phyloP scores from a whole-genome alignment of 2,888 invertebrate species.

The Lissocephala sabroskyi region DNA sequence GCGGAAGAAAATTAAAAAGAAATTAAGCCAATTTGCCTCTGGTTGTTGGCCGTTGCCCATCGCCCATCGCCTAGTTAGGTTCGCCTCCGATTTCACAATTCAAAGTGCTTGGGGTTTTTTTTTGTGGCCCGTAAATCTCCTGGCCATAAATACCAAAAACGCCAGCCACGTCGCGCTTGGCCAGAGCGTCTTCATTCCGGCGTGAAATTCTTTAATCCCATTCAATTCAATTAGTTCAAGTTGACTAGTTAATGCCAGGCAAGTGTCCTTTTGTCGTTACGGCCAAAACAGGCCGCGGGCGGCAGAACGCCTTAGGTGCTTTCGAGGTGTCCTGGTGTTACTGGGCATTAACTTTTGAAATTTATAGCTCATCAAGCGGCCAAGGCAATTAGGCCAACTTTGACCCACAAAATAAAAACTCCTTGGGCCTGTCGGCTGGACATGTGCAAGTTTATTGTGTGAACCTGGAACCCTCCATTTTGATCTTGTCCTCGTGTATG shows the following conservation, averaged over 20 bases:
- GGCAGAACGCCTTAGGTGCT: background rate
- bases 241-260: conserved; percentile 69
- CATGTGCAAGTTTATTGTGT: background rate
- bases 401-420: no score
- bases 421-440: no score
- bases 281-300: conserved; percentile 2
- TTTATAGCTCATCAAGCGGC: conserved; percentile 56
- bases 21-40: conserved; percentile 69
- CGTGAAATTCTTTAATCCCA: conserved; percentile 71
- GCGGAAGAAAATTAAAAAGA: conserved; percentile 70
- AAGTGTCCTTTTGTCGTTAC: no score
- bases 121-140: conserved; percentile 67
- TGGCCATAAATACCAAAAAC: conserved; percentile 64
- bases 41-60: conserved; percentile 14
- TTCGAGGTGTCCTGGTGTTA: no score
- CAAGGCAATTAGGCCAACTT: no score
- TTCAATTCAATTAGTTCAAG: conserved; percentile 72
- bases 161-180: conserved; percentile 26
- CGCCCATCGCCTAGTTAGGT: background rate
- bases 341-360: conserved; percentile 58
- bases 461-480: no score
- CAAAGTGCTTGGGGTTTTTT: conserved; percentile 40
- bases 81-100: conserved; percentile 45
- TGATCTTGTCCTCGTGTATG: no score
- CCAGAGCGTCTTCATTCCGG: conserved; percentile 50